Conservation (phyloP, 2,797 vertebrate genomes). For the Gallirallus australis region DNA sequence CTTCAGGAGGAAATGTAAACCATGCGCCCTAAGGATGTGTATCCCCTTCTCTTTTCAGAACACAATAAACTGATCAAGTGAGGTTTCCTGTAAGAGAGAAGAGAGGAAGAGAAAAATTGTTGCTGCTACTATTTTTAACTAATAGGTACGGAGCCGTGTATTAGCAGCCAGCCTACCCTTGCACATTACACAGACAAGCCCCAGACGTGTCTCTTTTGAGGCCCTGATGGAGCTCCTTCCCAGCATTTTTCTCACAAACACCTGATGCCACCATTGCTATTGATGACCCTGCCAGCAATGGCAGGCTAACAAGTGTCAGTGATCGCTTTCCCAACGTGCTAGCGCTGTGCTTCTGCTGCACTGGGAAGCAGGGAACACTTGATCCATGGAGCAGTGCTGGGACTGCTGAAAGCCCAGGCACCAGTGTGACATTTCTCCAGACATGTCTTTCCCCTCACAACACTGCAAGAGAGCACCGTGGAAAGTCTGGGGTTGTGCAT, state of each 20-base stretch:
- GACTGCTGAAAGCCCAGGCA: not conserved
- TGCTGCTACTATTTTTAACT: not conserved
- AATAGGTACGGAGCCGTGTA: not conserved
- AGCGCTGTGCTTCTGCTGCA: not conserved
- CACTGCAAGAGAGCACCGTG: not conserved
- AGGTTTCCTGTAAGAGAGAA: not conserved
- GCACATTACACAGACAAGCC: too few relatives aligned
- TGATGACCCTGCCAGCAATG: not conserved
- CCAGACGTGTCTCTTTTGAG: not conserved
- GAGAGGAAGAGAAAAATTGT: not conserved
- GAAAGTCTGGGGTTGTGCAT: rapidly evolving
- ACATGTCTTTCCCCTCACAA: not conserved
- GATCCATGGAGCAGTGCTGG: rapidly evolving
- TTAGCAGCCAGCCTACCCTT: not conserved
- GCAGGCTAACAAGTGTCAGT: not conserved
- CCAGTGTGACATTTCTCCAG: not conserved
- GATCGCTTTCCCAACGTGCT: not conserved
- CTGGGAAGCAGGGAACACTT: not conserved
- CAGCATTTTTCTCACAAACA: not conserved
- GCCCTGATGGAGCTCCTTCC: not conserved
- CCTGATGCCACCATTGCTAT: not conserved
- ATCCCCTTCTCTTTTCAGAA: not conserved
- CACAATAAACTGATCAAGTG: not conserved
- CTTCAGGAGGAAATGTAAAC: not conserved
- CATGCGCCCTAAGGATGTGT: rapidly evolving